Evolutionary conservation across 2,113 vertebrate species (phyloP).

Genomic region (Tetrao urogallus): DNA sequence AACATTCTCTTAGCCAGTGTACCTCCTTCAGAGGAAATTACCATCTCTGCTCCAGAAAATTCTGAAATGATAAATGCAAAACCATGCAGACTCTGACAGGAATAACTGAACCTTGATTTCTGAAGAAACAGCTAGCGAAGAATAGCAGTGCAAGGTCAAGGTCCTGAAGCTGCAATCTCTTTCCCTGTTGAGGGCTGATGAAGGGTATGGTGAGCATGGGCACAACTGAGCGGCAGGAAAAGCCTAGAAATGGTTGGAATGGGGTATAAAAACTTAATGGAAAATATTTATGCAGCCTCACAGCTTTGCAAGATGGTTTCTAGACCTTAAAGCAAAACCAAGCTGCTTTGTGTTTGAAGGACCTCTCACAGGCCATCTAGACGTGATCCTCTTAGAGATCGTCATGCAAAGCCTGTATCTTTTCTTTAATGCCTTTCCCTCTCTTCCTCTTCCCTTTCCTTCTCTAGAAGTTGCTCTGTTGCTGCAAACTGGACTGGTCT

Average conservation of each 20-base stretch:
- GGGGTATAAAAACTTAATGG: neutral
- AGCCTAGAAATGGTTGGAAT: neutral
- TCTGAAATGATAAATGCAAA: slow-evolving; percentile 13
- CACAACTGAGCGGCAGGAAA: neutral
- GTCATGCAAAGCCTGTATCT: neutral
- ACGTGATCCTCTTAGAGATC: neutral
- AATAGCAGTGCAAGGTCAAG: neutral
- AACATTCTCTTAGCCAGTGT: slow-evolving; percentile 17
- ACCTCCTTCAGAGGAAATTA: slow-evolving; percentile 49
- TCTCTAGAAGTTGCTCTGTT: neutral
- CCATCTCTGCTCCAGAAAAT: slow-evolving; percentile 24
- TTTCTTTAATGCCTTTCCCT: neutral
- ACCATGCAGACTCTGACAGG: neutral
- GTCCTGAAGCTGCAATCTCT: neutral
- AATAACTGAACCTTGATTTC: neutral
- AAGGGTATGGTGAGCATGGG: neutral
- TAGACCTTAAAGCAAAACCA: neutral
- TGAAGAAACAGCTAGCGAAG: neutral
- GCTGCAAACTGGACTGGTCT: neutral
- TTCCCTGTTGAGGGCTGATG: neutral
- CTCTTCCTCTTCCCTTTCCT: neutral
- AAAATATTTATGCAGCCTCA: neutral
- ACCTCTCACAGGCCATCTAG: neutral
- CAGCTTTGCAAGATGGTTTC: neutral
- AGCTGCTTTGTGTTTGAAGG: neutral